Conservation (phyloP, 2,797 vertebrate genomes). For the Sternotherus odoratus region DNA sequence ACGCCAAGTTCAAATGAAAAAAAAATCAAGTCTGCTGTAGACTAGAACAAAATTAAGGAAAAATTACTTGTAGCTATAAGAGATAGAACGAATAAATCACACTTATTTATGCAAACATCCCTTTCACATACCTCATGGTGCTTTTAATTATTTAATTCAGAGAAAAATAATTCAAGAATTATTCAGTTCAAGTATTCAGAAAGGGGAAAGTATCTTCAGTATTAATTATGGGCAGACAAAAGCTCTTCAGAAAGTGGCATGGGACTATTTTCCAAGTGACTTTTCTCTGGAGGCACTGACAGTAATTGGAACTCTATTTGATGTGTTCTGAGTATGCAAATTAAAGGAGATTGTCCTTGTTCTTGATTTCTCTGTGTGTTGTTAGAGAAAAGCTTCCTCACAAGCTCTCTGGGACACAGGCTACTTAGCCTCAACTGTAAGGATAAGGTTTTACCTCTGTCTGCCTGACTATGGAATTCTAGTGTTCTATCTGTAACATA, state of each 20-base stretch:
- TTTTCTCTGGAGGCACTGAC: conserved; percentile 34
- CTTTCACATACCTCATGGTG: not conserved
- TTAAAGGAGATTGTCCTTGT: not conserved
- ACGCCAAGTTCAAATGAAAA: not conserved
- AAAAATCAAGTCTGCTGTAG: not conserved
- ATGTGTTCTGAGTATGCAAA: not conserved
- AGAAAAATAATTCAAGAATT: conserved; percentile 29
- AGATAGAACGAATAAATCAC: not conserved
- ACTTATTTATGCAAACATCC: not conserved
- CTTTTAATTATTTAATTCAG: conserved; percentile 44
- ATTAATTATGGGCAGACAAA: conserved; percentile 63
- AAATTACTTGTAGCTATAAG: not conserved
- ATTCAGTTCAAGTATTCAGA: conserved; percentile 28
- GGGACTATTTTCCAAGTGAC: conserved; percentile 32
- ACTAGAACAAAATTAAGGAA: not conserved
- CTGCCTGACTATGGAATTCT: conserved; percentile 29
- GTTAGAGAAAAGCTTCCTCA: not conserved
- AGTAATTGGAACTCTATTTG: conserved; percentile 53
- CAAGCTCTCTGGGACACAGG: not conserved
- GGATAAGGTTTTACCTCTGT: not conserved
- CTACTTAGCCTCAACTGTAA: not conserved
- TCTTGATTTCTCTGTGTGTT: not conserved
- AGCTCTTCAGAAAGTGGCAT: conserved; percentile 47
- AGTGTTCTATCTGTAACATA: not conserved
- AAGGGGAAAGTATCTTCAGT: conserved; percentile 40